Percentiles rank a stretch among this genome's conserved stretches.
phyloP scores from a whole-genome alignment of 2,113 vertebrate genomes.

The Danionella cerebrum region DNA sequence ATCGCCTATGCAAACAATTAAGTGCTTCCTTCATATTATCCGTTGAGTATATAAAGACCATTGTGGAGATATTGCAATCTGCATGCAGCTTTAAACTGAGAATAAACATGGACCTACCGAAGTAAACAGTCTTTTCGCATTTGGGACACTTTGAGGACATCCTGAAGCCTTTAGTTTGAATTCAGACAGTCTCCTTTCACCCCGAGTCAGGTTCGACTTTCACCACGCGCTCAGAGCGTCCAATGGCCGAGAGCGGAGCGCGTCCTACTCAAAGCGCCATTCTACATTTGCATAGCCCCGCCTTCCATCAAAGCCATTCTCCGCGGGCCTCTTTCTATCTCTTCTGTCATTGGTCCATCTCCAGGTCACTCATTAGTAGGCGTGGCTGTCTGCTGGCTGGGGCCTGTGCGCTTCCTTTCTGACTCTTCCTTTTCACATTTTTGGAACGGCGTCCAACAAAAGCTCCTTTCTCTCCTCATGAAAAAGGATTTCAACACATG shows the following conservation, averaged over 20 bases:
- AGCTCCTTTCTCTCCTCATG: constrained; percentile 60
- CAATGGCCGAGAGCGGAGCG: constrained; percentile 26
- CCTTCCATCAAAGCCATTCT: constrained; percentile 30
- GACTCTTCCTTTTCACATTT: constrained; percentile 40
- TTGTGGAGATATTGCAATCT: no score
- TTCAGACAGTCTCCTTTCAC: background rate
- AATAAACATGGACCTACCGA: constrained; percentile 68
- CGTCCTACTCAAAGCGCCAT: constrained; percentile 44
- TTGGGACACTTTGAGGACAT: constrained; percentile 94
- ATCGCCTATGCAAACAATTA: background rate
- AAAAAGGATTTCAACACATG: constrained; percentile 55
- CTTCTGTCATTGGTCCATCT: constrained; percentile 10
- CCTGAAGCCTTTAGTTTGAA: constrained; percentile 16
- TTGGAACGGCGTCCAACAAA: constrained; percentile 53
- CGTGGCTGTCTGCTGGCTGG: constrained; percentile 38
- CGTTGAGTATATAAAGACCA: no score
- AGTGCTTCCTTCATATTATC: background rate
- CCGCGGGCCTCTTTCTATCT: constrained; percentile 34
- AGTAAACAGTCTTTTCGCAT: constrained; percentile 92
- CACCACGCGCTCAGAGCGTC: constrained; percentile 44
- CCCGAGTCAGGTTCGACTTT: background rate
- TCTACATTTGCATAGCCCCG: constrained; percentile 56
- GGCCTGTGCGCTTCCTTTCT: constrained; percentile 23
- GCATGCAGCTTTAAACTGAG: background rate
- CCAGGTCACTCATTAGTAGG: constrained; percentile 34